Evolutionary conservation across 1,140 invertebrate species (phyloP).

Genomic region (Zaprionus taronus): DNA sequence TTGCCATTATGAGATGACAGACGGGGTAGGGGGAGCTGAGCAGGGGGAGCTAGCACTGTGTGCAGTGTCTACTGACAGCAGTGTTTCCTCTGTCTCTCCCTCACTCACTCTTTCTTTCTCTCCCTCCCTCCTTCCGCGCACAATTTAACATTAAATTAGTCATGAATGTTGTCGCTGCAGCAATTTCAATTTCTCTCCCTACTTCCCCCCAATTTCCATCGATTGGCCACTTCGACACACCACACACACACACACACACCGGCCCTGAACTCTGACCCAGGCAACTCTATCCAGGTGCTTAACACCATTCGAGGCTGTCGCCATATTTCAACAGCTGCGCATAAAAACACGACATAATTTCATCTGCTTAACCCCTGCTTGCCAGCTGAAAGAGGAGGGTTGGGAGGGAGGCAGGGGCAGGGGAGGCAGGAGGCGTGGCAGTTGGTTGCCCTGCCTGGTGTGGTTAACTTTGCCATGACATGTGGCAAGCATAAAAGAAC

Average conservation of each 20-base stretch:
- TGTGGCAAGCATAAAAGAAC: constrained; percentile 82
- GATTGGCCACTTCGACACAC: constrained; percentile 44
- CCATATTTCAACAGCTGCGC: constrained; percentile 47
- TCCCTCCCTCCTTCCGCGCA: constrained; percentile 15
- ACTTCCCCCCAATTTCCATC: constrained; percentile 52
- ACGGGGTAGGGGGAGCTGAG: neutral
- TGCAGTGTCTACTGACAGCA: constrained; percentile 2
- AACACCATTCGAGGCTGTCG: constrained; percentile 16
- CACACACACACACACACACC: neutral
- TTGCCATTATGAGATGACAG: constrained; percentile 42
- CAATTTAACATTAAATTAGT: constrained; percentile 71
- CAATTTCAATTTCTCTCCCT: constrained; percentile 67
- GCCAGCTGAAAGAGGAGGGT: constrained; percentile 9
- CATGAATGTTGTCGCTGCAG: constrained; percentile 56
- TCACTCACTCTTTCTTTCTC: neutral
- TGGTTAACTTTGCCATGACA: constrained; percentile 79
- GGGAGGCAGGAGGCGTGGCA: constrained; percentile 17
- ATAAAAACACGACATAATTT: constrained; percentile 60
- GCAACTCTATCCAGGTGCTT: constrained; percentile 1
- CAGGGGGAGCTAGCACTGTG: neutral
- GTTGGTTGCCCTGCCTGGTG: constrained; percentile 53
- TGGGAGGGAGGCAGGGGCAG: no score
- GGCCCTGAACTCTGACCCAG: neutral
- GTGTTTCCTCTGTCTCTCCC: neutral
- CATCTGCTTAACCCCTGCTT: constrained; percentile 53